phyloP scores from a whole-genome alignment of 2,113 vertebrate genomes.

The Xyrauchen texanus region DNA sequence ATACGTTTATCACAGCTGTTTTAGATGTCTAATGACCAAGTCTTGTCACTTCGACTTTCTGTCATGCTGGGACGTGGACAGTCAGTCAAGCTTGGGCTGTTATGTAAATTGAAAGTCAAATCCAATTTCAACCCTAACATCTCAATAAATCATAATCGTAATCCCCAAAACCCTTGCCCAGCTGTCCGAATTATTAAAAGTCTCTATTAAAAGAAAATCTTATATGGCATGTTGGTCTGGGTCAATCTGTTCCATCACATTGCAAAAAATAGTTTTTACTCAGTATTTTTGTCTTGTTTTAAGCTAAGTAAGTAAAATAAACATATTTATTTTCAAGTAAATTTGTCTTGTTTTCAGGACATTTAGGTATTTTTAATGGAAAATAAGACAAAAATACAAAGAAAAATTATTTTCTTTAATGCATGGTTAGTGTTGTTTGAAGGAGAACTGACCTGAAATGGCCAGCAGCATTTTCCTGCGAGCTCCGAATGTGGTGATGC shows the following conservation, averaged over 20 bases:
- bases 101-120: background rate
- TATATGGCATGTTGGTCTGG: background rate
- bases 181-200: conserved; percentile 15
- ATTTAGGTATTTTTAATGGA: too few relatives aligned
- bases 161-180: background rate
- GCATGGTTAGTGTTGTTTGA: too few relatives aligned
- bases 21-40: background rate
- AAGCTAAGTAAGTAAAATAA: too few relatives aligned
- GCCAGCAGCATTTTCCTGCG: conserved; percentile 99
- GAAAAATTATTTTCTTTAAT: too few relatives aligned
- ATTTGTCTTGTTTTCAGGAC: too few relatives aligned
- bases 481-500: conserved; percentile 97
- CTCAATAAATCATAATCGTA: conserved; percentile 32
- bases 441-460: conserved; percentile 83
- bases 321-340: too few relatives aligned
- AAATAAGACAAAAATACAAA: too few relatives aligned
- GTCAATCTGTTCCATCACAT: too few relatives aligned
- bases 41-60: background rate
- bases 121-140: conserved; percentile 27
- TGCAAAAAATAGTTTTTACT: too few relatives aligned
- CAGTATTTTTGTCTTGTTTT: too few relatives aligned
- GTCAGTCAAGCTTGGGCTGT: conserved; percentile 14
- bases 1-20: conserved; percentile 10
- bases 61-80: background rate
- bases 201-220: conserved; percentile 9